phyloP scores from a whole-genome alignment of 1,140 invertebrate genomes.

The Aphidius gifuensis region DNA sequence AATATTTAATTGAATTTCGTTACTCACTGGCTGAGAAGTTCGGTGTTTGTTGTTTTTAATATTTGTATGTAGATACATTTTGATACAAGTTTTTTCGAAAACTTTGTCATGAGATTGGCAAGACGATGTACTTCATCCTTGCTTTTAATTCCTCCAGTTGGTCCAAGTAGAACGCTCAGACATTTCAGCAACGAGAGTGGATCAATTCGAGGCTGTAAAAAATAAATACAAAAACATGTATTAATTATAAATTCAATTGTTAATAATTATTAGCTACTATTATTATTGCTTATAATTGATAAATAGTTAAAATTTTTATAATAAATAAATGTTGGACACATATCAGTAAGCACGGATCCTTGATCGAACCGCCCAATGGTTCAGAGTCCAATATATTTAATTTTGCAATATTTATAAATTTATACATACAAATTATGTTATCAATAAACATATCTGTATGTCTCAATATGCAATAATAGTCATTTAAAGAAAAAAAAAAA shows the following conservation, averaged over 20 bases:
- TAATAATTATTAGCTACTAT: too few species aligned
- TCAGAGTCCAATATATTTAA: slow-evolving; percentile 37
- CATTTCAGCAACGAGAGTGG: slow-evolving; percentile 83
- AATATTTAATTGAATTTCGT: slow-evolving; percentile 10
- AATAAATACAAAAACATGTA: slow-evolving; percentile 31
- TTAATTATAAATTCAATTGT: neutral
- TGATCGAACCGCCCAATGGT: slow-evolving; percentile 37
- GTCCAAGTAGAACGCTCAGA: slow-evolving; percentile 76
- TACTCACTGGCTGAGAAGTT: slow-evolving; percentile 76
- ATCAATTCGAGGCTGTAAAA: slow-evolving; percentile 85
- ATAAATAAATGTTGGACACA: slow-evolving; percentile 31
- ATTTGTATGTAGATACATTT: slow-evolving; percentile 95
- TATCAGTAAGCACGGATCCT: slow-evolving; percentile 40
- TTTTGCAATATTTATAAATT: too few species aligned
- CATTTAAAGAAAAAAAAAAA: too few species aligned
- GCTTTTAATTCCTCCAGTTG: slow-evolving; percentile 82
- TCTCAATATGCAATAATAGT: too few species aligned
- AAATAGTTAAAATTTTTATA: slow-evolving; percentile 5
- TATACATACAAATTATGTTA: too few species aligned
- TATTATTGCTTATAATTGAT: too few species aligned
- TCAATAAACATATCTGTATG: too few species aligned
- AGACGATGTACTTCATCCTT: slow-evolving; percentile 79
- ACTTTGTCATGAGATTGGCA: slow-evolving; percentile 91
- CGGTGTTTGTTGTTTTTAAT: slow-evolving; percentile 80
- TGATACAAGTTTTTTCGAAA: slow-evolving; percentile 91